These are phyloP conservation scores for Glyptemys insculpta DNA, from an alignment of 2,797 vertebrate species.

Conservation along the genomic window DNA sequence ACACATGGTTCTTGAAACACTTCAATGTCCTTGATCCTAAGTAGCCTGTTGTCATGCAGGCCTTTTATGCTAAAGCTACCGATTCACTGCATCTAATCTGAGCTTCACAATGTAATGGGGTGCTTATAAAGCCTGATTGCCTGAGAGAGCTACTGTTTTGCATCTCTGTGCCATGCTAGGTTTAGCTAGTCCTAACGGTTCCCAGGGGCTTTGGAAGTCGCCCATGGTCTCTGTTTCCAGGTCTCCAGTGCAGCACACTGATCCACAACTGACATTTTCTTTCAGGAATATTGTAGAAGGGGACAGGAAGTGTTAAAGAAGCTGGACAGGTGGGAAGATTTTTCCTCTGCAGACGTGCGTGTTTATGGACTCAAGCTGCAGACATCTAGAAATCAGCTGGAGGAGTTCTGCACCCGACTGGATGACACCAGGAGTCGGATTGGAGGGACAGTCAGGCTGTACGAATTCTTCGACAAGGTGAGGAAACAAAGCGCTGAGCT, in stretches of 20 bases:
- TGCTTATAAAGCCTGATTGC: neutral
- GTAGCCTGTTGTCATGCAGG: neutral
- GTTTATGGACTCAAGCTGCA: conserved; percentile 83
- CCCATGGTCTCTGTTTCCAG: neutral
- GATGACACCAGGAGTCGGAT: conserved; percentile 82
- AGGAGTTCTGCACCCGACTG: conserved; percentile 88
- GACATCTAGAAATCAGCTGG: conserved; percentile 83
- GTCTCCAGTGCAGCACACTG: neutral
- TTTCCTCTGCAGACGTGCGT: conserved; percentile 81
- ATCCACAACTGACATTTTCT: neutral
- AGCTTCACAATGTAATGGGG: neutral
- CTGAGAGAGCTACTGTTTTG: neutral
- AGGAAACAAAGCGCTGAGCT: neutral
- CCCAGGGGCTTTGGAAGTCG: conserved; percentile 4
- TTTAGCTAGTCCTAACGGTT: neutral
- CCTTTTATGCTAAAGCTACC: neutral
- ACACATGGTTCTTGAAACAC: neutral
- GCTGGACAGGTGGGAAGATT: conserved; percentile 84
- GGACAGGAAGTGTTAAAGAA: conserved; percentile 86
- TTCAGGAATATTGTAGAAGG: conserved; percentile 84
- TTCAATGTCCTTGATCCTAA: neutral
- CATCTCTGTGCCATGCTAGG: neutral
- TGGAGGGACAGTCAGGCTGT: conserved; percentile 84
- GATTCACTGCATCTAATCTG: neutral
- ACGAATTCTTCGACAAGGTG: conserved; percentile 92